Evolutionary conservation across 2,797 vertebrate species (phyloP), one percentile per base, ranked within the genome.

Genomic region (Melanotaenia pygmaea): DNA sequence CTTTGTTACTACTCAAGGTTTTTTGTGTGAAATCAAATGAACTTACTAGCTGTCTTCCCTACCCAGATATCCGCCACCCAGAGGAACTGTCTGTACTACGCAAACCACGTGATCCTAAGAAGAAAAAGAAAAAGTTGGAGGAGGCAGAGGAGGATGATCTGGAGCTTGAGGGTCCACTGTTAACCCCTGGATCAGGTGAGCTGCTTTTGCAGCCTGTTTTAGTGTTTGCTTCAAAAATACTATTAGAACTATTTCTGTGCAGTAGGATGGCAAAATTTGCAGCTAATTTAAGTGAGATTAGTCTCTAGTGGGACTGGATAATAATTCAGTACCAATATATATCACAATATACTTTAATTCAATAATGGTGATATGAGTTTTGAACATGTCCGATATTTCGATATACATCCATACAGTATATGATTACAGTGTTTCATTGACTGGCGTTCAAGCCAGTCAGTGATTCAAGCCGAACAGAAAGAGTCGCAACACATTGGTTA

Each of bases 121-220:
- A 99, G 96, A 99, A 99, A 91, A 99, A 98, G 95, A 99, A 99
- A 96, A 98, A 98, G 94, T 93, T 98, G 82, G 98, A 99, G 69
- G 97, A 98, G 16, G 92, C 87, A 0, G 98, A 99, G 83, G 94
- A 94, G 5, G 97, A 97, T 4, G 93, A 96, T 26, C 93, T 98
- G 45, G 96, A 98, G 87, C 84, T 99, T 80, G 97, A 99, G 86
- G 98, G 97, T 57, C 97, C 97, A 0, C 94, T 99, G 83, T 94
- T 99, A 76, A 99, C 98, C 0, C 98, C 98, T 0, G 98, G 98
- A 90, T 98, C 98, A 74, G 98, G 98, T 98, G 84, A 89, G 82
- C 16, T 66, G 5, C 32, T 62, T 28, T 20, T 37, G 51, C 7
- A 10, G 16, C 26, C 56, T 18, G 3, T 47, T 70, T 8, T 4